Base-by-base conservation (phyloP, 2,113 vertebrate species). In the Hassar affinis region DNA sequence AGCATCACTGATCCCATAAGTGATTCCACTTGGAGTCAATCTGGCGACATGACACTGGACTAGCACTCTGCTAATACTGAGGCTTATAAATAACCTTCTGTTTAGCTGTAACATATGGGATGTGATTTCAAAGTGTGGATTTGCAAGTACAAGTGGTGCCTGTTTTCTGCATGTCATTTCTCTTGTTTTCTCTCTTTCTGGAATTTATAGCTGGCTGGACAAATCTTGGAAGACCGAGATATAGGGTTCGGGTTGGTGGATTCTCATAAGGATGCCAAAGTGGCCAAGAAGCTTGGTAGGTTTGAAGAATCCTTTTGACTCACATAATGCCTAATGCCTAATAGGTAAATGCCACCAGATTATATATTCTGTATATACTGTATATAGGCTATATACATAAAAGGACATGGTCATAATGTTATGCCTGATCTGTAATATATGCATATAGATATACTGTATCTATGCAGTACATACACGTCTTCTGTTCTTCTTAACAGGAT, bases 201-300 rank as follows among this genome's bases (percentile, higher is more conserved):
- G 68, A 80, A 81, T 79, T 22, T 35, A 79, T 89, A 99, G 98
- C 93, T 99, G 68, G 95, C 96, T 25, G 98, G 97, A 85, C 98
- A 99, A 89, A 96, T 99, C 72, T 93, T 99, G 83, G 97, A 99
- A 86, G 93, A 97, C 86, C 97, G 95, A 88, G 95, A 95, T 84
- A 96, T 99, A 0, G 98, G 96, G 4, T 99, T 99, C 27, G 97
- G 95, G 62, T 95, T 96, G 94, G 94, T 99, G 64, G 98, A 99
- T 91, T 92, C 96, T 74, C 96, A 96, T 86, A 99, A 95, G 89
- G 96, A 98, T 49, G 93, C 94, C 85, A 99, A 97, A 86, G 95
- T 99, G 57, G 97, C 98, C 80, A 98, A 94, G 92, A 99, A 96
- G 89, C 92, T 99, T 45, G 98, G 98, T 98, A 91, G 87, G 94